Conservation (phyloP, 2,888 invertebrate genomes). For the Xanthostigma xanthostigma region DNA sequence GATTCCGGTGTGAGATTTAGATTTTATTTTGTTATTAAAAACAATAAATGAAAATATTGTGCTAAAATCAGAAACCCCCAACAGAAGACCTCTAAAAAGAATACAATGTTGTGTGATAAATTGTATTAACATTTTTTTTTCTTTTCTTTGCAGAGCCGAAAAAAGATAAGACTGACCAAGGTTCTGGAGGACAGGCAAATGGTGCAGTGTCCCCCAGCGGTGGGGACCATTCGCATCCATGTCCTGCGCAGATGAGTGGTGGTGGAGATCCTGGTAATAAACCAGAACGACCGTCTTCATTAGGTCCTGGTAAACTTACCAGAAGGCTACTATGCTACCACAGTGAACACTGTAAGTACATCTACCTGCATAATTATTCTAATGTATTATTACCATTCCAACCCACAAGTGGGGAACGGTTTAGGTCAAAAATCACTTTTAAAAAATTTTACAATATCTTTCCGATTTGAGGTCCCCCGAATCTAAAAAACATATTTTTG, state of each 20-base stretch:
- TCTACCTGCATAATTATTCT: constrained; percentile 1
- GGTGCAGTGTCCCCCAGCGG: constrained; percentile 47
- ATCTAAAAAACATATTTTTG: too few species aligned
- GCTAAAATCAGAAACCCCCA: too few species aligned
- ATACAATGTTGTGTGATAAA: not conserved
- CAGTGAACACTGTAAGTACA: constrained; percentile 53
- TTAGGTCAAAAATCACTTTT: too few species aligned
- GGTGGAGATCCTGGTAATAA: constrained; percentile 25
- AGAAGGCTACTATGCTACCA: constrained; percentile 68
- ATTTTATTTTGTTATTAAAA: too few species aligned
- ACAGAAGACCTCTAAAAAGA: not conserved
- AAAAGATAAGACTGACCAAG: constrained; percentile 77
- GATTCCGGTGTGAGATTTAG: too few species aligned
- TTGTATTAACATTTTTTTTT: not conserved
- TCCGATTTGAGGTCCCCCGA: too few species aligned
- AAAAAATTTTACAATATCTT: too few species aligned
- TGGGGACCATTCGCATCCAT: constrained; percentile 24
- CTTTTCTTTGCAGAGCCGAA: constrained; percentile 64
- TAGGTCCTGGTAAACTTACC: constrained; percentile 60
- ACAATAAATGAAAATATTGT: too few species aligned
- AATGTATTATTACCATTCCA: too few species aligned
- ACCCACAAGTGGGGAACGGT: too few species aligned
- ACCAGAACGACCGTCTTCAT: constrained; percentile 66
- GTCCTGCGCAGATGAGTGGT: constrained; percentile 22
- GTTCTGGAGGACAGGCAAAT: constrained; percentile 28